Evolutionary conservation across 2,888 invertebrate genomes (phyloP).

Genomic region (Helleia helle): DNA sequence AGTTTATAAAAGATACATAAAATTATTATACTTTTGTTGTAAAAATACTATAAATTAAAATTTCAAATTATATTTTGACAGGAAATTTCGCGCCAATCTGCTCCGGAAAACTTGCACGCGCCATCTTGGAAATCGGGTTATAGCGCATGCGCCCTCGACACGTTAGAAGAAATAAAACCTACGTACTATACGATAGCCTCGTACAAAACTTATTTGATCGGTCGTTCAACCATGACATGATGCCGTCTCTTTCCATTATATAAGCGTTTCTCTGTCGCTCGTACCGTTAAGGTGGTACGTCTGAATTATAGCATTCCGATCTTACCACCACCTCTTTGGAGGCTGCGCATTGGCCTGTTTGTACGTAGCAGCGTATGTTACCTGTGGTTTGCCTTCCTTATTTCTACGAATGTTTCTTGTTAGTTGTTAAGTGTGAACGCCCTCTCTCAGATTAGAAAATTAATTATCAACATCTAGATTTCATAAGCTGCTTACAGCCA

Average conservation of each 20-base stretch:
- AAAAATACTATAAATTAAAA: too few relatives aligned
- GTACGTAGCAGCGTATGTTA: constrained; percentile 35
- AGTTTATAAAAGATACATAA: too few relatives aligned
- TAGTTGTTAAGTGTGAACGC: constrained; percentile 44
- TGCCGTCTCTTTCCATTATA: constrained; percentile 34
- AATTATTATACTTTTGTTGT: too few relatives aligned
- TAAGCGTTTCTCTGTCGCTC: constrained; percentile 44
- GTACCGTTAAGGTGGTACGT: constrained; percentile 69
- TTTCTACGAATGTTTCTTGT: constrained; percentile 41
- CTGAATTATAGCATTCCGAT: constrained; percentile 71
- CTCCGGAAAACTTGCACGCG: constrained; percentile 34
- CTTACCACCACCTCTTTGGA: constrained; percentile 61
- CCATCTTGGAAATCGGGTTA: constrained; percentile 50
- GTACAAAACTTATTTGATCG: constrained; percentile 72
- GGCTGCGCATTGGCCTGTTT: constrained; percentile 42
- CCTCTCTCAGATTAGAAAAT: constrained; percentile 38
- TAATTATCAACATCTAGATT: constrained; percentile 11
- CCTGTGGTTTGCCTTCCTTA: constrained; percentile 48
- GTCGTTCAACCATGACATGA: constrained; percentile 69
- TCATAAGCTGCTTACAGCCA: background rate
- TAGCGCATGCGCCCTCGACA: constrained; percentile 47
- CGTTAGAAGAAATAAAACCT: constrained; percentile 63
- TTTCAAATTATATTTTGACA: background rate
- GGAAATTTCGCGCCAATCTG: constrained; percentile 30
- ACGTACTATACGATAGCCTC: constrained; percentile 58